A percentile compares a stretch with the other conserved stretches of the same genome.
Conservation (phyloP, 1,140 invertebrate genomes). For the Scaptomyza graminum region DNA sequence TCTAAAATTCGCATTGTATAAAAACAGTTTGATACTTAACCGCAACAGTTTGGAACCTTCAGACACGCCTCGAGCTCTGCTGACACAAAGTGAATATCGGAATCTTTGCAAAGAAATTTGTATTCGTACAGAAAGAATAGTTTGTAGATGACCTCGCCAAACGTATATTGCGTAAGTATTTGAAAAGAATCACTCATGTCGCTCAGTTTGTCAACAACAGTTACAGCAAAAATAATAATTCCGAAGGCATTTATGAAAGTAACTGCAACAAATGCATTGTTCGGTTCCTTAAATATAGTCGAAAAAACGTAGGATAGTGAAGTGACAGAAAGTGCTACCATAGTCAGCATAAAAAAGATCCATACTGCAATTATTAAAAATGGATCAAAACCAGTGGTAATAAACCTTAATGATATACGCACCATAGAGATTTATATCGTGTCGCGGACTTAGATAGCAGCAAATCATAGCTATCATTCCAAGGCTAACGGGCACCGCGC, state of each 20-base stretch:
- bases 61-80: conserved; percentile 33
- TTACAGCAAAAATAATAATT: conserved; percentile 26
- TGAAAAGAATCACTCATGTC: not conserved
- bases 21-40: conserved; percentile 40
- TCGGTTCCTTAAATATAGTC: conserved; percentile 1
- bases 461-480: not conserved
- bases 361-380: conserved; percentile 18
- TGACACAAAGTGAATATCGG: conserved; percentile 43
- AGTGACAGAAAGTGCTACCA: conserved; percentile 25
- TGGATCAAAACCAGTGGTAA: too few relatives aligned
- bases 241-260: conserved; percentile 18
- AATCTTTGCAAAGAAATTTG: conserved; percentile 36
- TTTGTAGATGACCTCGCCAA: conserved; percentile 36
- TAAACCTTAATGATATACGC: conserved; percentile 1
- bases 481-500: not conserved
- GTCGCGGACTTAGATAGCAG: conserved; percentile 28
- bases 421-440: conserved; percentile 33
- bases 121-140: conserved; percentile 37
- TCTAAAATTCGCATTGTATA: too few relatives aligned
- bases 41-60: conserved; percentile 50
- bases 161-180: conserved; percentile 24
- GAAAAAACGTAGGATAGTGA: conserved; percentile 35
- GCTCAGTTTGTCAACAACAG: not conserved
- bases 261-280: conserved; percentile 18
- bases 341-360: conserved; percentile 5